Evolutionary conservation across 64 coral and sea anemone species (phyloP).

Genomic region (Orbicella faveolata): DNA sequence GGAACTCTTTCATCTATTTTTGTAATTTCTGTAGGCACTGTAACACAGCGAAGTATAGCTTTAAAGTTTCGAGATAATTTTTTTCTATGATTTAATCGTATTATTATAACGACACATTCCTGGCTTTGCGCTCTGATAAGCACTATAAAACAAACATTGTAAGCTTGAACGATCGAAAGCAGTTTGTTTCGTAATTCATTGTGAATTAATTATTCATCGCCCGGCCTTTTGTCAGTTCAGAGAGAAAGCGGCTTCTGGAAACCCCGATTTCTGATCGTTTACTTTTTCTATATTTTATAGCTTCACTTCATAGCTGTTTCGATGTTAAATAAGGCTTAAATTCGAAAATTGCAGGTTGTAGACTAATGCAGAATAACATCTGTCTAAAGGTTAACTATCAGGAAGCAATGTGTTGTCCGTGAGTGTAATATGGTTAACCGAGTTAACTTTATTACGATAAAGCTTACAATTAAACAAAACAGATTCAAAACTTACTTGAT

Average conservation of each 20-base stretch:
- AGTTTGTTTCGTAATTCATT: not conserved
- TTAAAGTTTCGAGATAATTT: not conserved
- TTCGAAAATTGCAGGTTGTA: too few species aligned
- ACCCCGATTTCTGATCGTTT: not conserved
- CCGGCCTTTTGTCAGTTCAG: not conserved
- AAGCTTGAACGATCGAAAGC: conserved; percentile 6
- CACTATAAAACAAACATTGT: conserved; percentile 21
- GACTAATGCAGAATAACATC: not conserved
- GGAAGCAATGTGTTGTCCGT: not conserved
- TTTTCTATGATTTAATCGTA: conserved; percentile 18
- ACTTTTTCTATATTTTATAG: not conserved
- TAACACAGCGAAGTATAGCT: not conserved
- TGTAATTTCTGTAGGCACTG: not conserved
- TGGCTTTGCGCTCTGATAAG: not conserved
- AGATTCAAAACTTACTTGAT: conserved; percentile 75
- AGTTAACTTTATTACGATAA: not conserved
- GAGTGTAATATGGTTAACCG: not conserved
- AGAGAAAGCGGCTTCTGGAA: conserved; percentile 2
- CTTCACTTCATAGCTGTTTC: not conserved
- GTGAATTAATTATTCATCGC: conserved; percentile 12
- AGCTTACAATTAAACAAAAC: not conserved
- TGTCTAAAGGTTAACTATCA: not conserved
- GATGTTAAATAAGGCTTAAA: too few species aligned
- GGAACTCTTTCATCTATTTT: not conserved
- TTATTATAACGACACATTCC: not conserved